phyloP scores from a whole-genome alignment of 2,888 invertebrate genomes.

The Diplazon laetatorius region DNA sequence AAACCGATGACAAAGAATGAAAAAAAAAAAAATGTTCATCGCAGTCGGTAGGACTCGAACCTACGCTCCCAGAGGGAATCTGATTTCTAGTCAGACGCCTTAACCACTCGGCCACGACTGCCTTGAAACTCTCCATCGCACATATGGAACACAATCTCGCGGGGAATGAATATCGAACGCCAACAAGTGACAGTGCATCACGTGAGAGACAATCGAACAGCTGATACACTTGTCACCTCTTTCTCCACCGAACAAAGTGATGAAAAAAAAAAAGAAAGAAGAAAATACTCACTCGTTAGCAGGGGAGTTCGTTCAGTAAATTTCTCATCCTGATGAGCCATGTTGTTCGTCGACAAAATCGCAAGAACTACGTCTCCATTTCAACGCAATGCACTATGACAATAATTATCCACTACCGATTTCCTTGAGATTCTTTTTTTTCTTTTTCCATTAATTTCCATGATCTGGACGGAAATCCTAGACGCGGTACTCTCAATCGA shows the following conservation, averaged over 20 bases:
- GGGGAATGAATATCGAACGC: background rate
- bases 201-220: background rate
- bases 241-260: background rate
- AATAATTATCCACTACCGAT: slow-evolving; percentile 13
- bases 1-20: background rate
- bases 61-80: slow-evolving; percentile 96
- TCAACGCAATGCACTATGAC: background rate
- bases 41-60: slow-evolving; percentile 95
- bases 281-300: slow-evolving; percentile 31
- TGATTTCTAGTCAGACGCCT: slow-evolving; percentile 95
- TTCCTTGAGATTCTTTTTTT: background rate
- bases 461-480: slow-evolving; percentile 27
- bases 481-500: background rate
- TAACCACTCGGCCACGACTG: slow-evolving; percentile 95
- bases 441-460: background rate
- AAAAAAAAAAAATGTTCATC: slow-evolving; percentile 81
- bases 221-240: too few relatives aligned
- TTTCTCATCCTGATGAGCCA: slow-evolving; percentile 28
- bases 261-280: background rate
- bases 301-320: slow-evolving; percentile 30
- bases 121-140: slow-evolving; percentile 74
- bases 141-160: background rate
- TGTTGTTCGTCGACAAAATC: background rate
- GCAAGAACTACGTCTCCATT: slow-evolving; percentile 22
- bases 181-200: background rate